A percentile compares a stretch with the other conserved stretches of the same genome.
phyloP scores from a whole-genome alignment of 2,113 vertebrate genomes.

The Corythornis cristatus region DNA sequence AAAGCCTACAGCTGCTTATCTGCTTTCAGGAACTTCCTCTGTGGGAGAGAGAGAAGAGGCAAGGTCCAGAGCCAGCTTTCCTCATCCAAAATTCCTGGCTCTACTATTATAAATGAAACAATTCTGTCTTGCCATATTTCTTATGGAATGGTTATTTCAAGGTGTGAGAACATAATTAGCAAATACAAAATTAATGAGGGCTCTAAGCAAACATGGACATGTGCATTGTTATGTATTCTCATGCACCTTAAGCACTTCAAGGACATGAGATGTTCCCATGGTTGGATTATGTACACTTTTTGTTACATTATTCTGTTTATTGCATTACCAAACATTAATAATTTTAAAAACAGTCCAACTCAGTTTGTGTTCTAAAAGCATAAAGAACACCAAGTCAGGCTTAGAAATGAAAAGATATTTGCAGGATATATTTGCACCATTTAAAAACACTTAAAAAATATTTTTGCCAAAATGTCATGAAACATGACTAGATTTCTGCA shows the following conservation, averaged over 20 bases:
- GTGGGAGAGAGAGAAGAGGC: neutral
- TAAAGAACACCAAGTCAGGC: neutral
- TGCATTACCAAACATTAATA: neutral
- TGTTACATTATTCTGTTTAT: neutral
- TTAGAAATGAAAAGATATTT: neutral
- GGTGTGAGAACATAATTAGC: neutral
- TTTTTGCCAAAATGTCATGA: neutral
- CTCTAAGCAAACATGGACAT: neutral
- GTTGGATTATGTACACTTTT: constrained; percentile 2
- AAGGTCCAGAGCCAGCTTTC: neutral
- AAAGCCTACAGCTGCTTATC: neutral
- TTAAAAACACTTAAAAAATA: neutral
- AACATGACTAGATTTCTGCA: neutral
- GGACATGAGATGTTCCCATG: neutral
- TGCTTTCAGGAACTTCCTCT: neutral
- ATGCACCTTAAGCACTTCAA: neutral
- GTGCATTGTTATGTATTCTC: neutral
- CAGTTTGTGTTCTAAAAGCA: neutral
- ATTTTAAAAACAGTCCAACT: neutral
- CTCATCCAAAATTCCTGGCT: neutral
- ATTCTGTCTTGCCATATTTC: neutral
- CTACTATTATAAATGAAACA: neutral
- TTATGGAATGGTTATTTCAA: neutral
- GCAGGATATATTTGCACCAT: neutral
- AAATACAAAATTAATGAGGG: neutral